Evolutionary conservation across 2,797 vertebrate species (phyloP).

Genomic region (Squalus acanthias): DNA sequence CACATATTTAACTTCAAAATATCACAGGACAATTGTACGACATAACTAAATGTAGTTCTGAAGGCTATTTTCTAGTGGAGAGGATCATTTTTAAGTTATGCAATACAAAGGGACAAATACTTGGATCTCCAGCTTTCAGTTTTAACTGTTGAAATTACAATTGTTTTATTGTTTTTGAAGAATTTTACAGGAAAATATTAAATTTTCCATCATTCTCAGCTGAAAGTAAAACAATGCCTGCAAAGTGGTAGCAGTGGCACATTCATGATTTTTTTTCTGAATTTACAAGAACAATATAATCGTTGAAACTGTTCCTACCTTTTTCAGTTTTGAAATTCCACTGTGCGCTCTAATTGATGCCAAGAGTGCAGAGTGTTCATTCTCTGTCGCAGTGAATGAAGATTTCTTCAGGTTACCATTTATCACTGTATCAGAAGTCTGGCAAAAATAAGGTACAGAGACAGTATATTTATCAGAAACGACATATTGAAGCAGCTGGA

Average conservation of each 20-base stretch:
- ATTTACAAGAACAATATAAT: background rate
- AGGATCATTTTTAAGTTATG: background rate
- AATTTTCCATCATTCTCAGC: background rate
- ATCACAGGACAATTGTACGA: background rate
- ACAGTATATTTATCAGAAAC: background rate
- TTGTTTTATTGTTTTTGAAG: background rate
- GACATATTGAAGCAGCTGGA: background rate
- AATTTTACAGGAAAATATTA: background rate
- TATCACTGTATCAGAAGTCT: slow-evolving; percentile 59
- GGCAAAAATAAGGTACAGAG: slow-evolving; percentile 40
- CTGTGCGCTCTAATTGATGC: slow-evolving; percentile 77
- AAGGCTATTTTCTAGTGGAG: background rate
- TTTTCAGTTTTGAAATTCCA: slow-evolving; percentile 65
- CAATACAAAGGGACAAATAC: background rate
- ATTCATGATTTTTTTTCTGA: background rate
- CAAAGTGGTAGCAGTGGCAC: background rate
- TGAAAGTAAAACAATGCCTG: background rate
- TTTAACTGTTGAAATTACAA: background rate
- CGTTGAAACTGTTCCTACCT: slow-evolving; percentile 61
- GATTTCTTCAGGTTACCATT: slow-evolving; percentile 53
- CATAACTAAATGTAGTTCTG: background rate
- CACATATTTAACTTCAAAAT: background rate
- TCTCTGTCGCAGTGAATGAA: slow-evolving; percentile 60
- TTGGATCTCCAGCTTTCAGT: background rate
- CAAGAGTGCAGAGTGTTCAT: slow-evolving; percentile 74